Evolutionary conservation across 2,113 vertebrate species (phyloP).

Genomic region (Epinephelus fuscoguttatus): DNA sequence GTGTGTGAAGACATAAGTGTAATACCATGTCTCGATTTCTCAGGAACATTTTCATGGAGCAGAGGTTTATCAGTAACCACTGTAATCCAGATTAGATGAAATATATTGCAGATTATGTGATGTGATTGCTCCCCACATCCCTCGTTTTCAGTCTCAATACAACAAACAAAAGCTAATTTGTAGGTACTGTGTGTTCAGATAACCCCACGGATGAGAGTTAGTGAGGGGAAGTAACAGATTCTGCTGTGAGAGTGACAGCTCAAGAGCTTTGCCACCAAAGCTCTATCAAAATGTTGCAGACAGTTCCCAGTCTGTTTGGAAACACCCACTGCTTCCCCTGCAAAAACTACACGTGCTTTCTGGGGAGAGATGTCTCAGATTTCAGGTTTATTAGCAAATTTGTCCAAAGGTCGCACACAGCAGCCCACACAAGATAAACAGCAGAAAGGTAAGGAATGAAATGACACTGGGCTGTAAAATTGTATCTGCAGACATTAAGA

Average conservation of each 20-base stretch:
- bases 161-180: background rate
- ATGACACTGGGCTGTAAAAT: background rate
- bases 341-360: slow-evolving; percentile 32
- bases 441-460: background rate
- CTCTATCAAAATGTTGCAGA: slow-evolving; percentile 17
- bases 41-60: background rate
- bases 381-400: slow-evolving; percentile 40
- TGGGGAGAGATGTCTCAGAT: slow-evolving; percentile 36
- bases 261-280: slow-evolving; percentile 20
- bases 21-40: background rate
- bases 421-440: background rate
- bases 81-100: background rate
- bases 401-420: slow-evolving; percentile 24
- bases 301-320: slow-evolving; percentile 40
- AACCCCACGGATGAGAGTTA: background rate
- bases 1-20: background rate
- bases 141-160: background rate
- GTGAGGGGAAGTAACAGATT: slow-evolving; percentile 2
- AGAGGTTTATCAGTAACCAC: background rate
- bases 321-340: slow-evolving; percentile 38
- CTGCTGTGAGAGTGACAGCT: slow-evolving; percentile 15
- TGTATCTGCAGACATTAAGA: background rate
- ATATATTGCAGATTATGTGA: background rate
- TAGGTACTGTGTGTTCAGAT: background rate
- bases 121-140: background rate